Evolutionary conservation across 2,888 invertebrate species (phyloP).

Genomic region (Maniola hyperantus): DNA sequence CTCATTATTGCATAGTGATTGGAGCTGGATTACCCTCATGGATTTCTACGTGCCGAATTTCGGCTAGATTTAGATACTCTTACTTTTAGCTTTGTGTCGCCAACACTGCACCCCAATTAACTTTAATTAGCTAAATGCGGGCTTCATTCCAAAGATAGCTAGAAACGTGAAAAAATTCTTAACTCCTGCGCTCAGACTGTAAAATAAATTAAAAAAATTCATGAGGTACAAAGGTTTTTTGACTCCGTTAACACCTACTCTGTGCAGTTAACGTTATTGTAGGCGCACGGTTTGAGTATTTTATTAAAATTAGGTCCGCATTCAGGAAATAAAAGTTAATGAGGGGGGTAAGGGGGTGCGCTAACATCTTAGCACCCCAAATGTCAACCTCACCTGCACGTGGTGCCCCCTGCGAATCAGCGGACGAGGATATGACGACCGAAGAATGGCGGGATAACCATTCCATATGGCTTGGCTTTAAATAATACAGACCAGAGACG

Average conservation of each 20-base stretch:
- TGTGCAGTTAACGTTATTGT: background rate
- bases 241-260: background rate
- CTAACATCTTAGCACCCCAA: no score
- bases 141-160: slow-evolving; percentile 4
- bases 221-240: background rate
- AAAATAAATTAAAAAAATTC: background rate
- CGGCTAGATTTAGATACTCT: no score
- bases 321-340: slow-evolving; percentile 37
- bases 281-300: slow-evolving; percentile 18
- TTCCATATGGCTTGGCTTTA: no score
- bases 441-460: no score
- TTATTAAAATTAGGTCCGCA: slow-evolving; percentile 28
- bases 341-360: no score
- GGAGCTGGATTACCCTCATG: no score
- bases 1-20: no score
- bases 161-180: slow-evolving; percentile 17
- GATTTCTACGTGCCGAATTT: no score
- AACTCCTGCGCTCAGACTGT: background rate
- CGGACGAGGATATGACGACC: no score
- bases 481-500: no score
- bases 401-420: no score
- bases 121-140: slow-evolving; percentile 1
- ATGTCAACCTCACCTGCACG: no score
- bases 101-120: background rate
- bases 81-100: background rate